Percentiles rank a stretch among this genome's conserved stretches.
These are phyloP conservation scores for Platichthys stellatus DNA, from an alignment of 2,113 vertebrate species.

Conservation along the genomic window DNA sequence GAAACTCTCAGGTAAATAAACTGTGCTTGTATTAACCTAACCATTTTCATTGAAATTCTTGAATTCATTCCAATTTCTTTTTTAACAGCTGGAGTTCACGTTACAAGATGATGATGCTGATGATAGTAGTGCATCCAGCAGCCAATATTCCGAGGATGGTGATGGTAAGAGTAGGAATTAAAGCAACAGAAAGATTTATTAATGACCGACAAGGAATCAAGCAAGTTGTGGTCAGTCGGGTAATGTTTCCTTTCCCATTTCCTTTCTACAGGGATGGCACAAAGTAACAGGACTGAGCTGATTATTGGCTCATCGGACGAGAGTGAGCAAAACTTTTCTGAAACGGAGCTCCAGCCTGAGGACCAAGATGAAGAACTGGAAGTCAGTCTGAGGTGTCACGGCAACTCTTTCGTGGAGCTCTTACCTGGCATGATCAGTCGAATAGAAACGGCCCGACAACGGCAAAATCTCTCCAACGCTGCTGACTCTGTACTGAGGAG, in stretches of 20 bases:
- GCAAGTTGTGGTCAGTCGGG: not conserved
- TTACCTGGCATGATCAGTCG: slow-evolving; percentile 79
- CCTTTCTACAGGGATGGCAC: slow-evolving; percentile 32
- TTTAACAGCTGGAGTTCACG: slow-evolving; percentile 45
- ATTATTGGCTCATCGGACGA: slow-evolving; percentile 28
- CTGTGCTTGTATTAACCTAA: not conserved
- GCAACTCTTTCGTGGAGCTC: slow-evolving; percentile 66
- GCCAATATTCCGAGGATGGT: not conserved
- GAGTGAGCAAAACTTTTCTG: slow-evolving; percentile 25
- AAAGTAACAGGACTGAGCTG: slow-evolving; percentile 16
- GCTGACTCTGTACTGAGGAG: slow-evolving; percentile 69
- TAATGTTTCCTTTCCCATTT: not conserved
- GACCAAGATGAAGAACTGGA: slow-evolving; percentile 76
- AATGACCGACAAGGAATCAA: not conserved
- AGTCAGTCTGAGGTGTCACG: slow-evolving; percentile 65
- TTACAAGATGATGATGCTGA: not conserved
- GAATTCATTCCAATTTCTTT: not conserved
- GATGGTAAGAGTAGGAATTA: slow-evolving; percentile 28
- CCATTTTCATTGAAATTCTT: not conserved
- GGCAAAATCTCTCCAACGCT: slow-evolving; percentile 50
- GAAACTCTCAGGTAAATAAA: slow-evolving; percentile 49
- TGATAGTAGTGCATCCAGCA: not conserved
- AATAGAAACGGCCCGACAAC: slow-evolving; percentile 58
- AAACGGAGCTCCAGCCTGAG: slow-evolving; percentile 49
- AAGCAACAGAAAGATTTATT: not conserved